Base-by-base conservation (phyloP, 2,113 vertebrate genomes). In the Megaleporinus macrocephalus region DNA sequence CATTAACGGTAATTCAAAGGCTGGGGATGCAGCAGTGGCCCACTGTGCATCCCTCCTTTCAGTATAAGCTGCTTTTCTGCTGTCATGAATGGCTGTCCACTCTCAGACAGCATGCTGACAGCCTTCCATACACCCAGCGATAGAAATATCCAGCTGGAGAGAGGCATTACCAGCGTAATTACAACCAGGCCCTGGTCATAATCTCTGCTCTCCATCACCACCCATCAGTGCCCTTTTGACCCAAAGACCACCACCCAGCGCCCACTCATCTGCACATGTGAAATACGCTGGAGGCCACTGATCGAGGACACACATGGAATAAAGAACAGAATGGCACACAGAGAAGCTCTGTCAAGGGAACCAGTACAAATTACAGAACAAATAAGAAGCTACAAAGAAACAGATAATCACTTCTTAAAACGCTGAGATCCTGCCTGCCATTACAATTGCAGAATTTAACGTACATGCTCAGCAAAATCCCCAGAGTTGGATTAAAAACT, bases 151-250 rank as follows among this genome's bases (percentile, higher is more conserved):
- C 71, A 73, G 78, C 62, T 76, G 80, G 74, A 73, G 53, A 78
- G 75, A 75, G 73, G 72, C 68, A 68, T 84, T 81, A 83, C 70
- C 69, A 85, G 79, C 82, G 77, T 80, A 83, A 88, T 86, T 85
- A 87, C 79, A 63, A 76, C 69, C 47, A 77, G 62, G 79, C 41
- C 51, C 61, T 47, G 41, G 75, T 27, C 57, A 30, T 79, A 84
- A 88, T 78, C 81, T 82, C 74, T 71, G 72, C 47, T 72, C 75
- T 81, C 41, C 22, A 51, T 79, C 73, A 14, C 22, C 59, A 63
- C 78, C 24, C 16, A 63, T 80, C 61, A 59, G 59, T 53, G 61
- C 27, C 33, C 36, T 73, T 61, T 4, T 77, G 68, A 78, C 59
- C 59, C 33, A 2, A 4, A 20, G 73, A 47, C 53, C 62, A 53